phyloP scores from a whole-genome alignment of 2,113 vertebrate species.

The Nycticorax nycticorax region DNA sequence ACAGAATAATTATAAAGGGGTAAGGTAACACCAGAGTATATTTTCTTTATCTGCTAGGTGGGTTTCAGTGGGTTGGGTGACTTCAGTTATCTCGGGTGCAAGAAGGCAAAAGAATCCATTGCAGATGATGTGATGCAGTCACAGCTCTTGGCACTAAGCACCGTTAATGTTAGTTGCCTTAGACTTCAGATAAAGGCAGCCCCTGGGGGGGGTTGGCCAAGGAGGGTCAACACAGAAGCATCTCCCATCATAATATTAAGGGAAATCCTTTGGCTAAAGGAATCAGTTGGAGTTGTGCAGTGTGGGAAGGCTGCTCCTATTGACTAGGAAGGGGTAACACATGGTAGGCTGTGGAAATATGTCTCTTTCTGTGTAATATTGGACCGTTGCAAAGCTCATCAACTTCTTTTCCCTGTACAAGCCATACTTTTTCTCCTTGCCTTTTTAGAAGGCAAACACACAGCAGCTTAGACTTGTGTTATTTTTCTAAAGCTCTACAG shows the following conservation, averaged over 20 bases:
- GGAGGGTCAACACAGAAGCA: not conserved
- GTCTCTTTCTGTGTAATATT: not conserved
- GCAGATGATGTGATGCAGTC: not conserved
- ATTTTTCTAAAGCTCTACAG: not conserved
- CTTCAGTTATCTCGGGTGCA: not conserved
- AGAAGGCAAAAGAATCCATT: not conserved
- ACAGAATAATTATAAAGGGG: not conserved
- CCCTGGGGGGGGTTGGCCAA: not conserved
- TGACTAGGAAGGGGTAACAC: not conserved
- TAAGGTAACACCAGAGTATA: not conserved
- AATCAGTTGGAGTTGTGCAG: not conserved
- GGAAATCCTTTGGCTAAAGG: not conserved
- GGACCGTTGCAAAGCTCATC: not conserved
- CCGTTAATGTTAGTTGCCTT: not conserved
- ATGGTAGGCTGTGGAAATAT: not conserved
- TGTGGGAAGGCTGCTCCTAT: not conserved
- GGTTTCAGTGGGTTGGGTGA: not conserved
- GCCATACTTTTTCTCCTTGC: not conserved
- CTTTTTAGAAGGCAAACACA: not conserved
- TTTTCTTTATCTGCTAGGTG: not conserved
- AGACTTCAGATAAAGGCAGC: not conserved
- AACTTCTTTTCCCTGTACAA: not conserved
- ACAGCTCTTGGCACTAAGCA: not conserved
- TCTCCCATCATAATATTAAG: accelerated
- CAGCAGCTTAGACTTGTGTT: not conserved